These are phyloP conservation scores for Cyprinodon variegatus DNA, from an alignment of 2,113 vertebrate species.

Conservation along the genomic window DNA sequence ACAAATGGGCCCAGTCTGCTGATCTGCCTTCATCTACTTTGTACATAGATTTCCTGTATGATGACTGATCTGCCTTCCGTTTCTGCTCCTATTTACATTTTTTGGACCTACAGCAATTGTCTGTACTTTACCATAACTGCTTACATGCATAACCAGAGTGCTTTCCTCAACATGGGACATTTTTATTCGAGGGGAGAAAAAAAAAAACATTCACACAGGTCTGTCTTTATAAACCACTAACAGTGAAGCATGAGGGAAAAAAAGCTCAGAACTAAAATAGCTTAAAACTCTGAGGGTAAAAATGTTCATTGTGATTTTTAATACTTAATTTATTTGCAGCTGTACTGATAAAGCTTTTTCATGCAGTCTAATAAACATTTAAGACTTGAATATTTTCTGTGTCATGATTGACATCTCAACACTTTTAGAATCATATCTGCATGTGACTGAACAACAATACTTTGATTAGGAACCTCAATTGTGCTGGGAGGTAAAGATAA, in stretches of 20 bases:
- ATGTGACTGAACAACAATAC: too few species aligned
- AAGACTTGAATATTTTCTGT: conserved; percentile 26
- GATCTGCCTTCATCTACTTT: conserved; percentile 30
- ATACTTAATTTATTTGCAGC: conserved; percentile 74
- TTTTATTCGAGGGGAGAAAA: not conserved
- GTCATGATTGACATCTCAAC: not conserved
- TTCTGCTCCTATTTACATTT: conserved; percentile 53
- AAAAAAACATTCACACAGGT: conserved; percentile 5
- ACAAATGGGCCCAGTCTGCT: not conserved
- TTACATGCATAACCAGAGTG: conserved; percentile 35
- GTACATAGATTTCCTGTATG: conserved; percentile 42
- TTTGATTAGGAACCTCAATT: not conserved
- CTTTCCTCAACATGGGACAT: conserved; percentile 40
- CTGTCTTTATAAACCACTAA: not conserved
- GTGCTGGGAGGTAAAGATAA: not conserved
- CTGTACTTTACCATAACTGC: conserved; percentile 48
- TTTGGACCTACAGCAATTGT: conserved; percentile 64
- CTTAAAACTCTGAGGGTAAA: conserved; percentile 23
- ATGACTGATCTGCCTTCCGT: conserved; percentile 59
- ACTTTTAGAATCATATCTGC: too few species aligned
- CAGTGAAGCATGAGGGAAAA: conserved; percentile 10
- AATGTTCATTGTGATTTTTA: conserved; percentile 47
- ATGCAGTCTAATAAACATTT: conserved; percentile 71
- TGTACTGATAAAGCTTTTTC: conserved; percentile 57
- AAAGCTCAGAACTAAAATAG: conserved; percentile 14